These are phyloP conservation scores for Podarcis cretensis DNA, from an alignment of 2,113 vertebrate species.

Conservation along the genomic window DNA sequence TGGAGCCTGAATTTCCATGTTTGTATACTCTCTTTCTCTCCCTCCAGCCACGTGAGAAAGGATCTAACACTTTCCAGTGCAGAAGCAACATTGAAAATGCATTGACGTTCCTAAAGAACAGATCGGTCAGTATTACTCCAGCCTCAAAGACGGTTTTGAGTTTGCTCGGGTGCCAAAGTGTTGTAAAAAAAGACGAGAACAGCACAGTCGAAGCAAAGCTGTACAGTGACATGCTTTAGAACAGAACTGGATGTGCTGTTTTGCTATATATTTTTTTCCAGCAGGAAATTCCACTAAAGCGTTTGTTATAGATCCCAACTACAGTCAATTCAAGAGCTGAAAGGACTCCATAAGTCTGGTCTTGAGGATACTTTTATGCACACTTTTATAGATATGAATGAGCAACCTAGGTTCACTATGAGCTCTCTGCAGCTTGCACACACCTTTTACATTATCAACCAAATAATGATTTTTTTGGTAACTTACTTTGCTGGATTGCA, in stretches of 20 bases:
- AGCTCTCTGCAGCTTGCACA: background rate
- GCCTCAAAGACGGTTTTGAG: background rate
- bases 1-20: background rate
- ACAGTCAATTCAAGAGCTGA: background rate
- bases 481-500: background rate
- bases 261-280: background rate
- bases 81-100: conserved; percentile 93
- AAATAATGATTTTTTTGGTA: background rate
- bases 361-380: background rate
- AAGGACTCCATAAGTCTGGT: background rate
- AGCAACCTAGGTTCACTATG: background rate
- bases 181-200: background rate
- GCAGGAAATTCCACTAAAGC: background rate
- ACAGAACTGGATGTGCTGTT: background rate
- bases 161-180: background rate
- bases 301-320: background rate
- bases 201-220: background rate
- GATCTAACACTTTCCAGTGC: conserved; percentile 87
- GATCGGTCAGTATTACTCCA: conserved; percentile 83
- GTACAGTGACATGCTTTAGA: background rate
- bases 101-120: conserved; percentile 86
- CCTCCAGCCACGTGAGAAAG: conserved; percentile 88
- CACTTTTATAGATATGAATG: background rate
- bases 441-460: background rate
- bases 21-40: background rate